These are phyloP conservation scores for Vollenhovia emeryi DNA, from an alignment of 1,140 invertebrate genomes.

Conservation along the genomic window DNA sequence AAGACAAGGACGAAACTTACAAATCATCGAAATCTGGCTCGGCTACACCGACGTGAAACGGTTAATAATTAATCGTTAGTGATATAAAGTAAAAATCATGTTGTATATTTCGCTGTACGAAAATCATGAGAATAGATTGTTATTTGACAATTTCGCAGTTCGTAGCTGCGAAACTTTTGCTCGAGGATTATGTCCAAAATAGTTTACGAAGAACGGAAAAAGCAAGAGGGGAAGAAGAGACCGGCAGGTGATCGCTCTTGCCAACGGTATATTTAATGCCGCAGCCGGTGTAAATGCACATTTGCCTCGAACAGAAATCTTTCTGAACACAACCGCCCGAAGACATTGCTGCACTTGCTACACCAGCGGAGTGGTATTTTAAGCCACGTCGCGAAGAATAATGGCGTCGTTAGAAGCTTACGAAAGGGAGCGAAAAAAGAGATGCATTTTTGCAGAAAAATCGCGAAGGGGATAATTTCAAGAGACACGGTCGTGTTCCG, in stretches of 20 bases:
- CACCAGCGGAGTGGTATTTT: conserved; percentile 26
- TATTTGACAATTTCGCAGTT: conserved; percentile 12
- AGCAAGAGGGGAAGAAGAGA: neutral
- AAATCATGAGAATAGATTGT: neutral
- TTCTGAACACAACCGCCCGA: neutral
- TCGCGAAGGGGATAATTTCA: conserved; percentile 54
- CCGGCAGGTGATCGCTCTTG: conserved; percentile 42
- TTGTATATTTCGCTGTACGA: neutral
- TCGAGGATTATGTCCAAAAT: conserved; percentile 8
- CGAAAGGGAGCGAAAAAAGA: conserved; percentile 47
- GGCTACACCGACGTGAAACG: neutral
- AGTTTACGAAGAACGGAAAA: conserved; percentile 28
- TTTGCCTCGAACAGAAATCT: conserved; percentile 60
- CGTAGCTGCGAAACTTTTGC: conserved; percentile 12
- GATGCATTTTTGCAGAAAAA: conserved; percentile 68
- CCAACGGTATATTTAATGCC: conserved; percentile 54
- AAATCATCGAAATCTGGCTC: neutral
- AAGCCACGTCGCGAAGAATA: conserved; percentile 47
- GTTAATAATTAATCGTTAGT: neutral
- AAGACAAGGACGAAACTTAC: neutral
- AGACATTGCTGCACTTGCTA: conserved; percentile 28
- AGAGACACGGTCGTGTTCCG: conserved; percentile 39
- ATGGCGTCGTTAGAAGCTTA: conserved; percentile 50
- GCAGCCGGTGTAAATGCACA: conserved; percentile 54
- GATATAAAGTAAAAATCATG: neutral